Percentiles rank a stretch among this genome's conserved stretches.
Conservation (phyloP, 2,113 vertebrate genomes). For the Lepus americanus region DNA sequence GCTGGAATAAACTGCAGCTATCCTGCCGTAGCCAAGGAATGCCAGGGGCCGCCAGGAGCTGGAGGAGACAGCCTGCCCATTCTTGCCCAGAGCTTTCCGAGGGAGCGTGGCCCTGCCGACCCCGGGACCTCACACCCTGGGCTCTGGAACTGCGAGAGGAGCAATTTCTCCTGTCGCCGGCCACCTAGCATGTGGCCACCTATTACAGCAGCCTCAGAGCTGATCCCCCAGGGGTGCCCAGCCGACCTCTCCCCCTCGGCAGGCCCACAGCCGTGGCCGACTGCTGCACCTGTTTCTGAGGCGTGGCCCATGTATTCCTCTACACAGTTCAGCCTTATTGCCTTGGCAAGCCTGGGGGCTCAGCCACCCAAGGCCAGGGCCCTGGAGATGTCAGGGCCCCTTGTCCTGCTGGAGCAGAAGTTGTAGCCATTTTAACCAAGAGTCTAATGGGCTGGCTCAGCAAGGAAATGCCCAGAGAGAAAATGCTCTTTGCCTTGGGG, state of each 20-base stretch:
- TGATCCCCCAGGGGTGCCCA: background rate
- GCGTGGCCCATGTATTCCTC: background rate
- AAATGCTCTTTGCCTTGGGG: background rate
- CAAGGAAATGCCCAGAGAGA: no score
- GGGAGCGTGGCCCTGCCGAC: no score
- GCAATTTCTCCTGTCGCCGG: background rate
- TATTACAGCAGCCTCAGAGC: background rate
- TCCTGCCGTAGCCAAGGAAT: background rate
- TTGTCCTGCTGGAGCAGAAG: background rate
- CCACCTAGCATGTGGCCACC: background rate
- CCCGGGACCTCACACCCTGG: background rate
- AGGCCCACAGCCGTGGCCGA: background rate
- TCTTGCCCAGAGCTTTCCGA: background rate
- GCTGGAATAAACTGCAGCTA: background rate
- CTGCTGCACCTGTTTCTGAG: background rate
- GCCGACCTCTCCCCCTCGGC: background rate
- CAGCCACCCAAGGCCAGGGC: background rate
- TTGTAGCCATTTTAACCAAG: background rate
- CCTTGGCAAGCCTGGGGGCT: background rate
- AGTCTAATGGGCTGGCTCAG: background rate
- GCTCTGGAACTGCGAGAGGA: background rate
- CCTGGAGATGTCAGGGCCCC: background rate
- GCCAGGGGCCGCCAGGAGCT: background rate
- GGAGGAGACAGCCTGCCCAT: background rate
- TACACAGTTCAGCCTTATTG: background rate